phyloP scores from a whole-genome alignment of 2,113 vertebrate genomes.

The Phaethon lepturus region DNA sequence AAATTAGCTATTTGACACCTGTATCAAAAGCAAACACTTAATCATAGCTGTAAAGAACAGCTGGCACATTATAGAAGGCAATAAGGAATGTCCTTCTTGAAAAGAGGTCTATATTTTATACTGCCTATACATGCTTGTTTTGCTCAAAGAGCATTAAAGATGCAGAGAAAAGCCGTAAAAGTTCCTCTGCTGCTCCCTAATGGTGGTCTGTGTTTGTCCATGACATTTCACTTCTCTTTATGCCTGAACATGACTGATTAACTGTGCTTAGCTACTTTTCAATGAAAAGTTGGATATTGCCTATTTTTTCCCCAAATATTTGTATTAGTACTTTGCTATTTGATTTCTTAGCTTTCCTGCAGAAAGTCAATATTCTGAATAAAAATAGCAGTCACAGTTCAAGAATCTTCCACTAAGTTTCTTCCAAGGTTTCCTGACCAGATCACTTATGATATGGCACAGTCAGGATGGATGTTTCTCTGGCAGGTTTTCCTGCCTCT shows the following conservation, averaged over 20 bases:
- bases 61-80: not conserved
- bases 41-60: not conserved
- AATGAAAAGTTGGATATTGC: not conserved
- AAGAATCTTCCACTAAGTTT: not conserved
- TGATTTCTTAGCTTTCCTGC: not conserved
- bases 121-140: not conserved
- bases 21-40: not conserved
- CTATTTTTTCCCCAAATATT: not conserved
- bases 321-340: not conserved
- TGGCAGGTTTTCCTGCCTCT: not conserved
- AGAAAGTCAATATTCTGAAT: not conserved
- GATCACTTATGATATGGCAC: not conserved
- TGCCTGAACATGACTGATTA: not conserved
- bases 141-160: not conserved
- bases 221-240: not conserved
- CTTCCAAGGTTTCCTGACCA: not conserved
- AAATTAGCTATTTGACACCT: not conserved
- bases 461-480: not conserved
- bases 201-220: not conserved
- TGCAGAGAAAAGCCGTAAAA: not conserved
- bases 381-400: not conserved
- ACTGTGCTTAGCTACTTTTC: not conserved
- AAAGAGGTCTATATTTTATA: not conserved
- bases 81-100: not conserved
- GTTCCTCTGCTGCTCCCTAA: not conserved